phyloP scores from a whole-genome alignment of 2,113 vertebrate species.

The Microtus pennsylvanicus region DNA sequence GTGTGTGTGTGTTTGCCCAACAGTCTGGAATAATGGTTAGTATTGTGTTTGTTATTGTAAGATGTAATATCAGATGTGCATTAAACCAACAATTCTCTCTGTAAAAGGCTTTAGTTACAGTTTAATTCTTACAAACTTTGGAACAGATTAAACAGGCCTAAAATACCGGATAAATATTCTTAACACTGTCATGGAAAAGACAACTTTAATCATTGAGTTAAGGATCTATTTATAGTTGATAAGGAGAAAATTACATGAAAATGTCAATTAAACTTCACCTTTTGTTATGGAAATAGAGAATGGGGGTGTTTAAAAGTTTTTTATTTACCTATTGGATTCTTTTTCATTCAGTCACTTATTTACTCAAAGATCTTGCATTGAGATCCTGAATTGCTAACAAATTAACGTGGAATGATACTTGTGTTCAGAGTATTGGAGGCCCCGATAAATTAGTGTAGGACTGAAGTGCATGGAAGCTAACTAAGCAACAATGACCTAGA shows the following conservation, averaged over 20 bases:
- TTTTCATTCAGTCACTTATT: background rate
- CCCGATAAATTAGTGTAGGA: accelerated
- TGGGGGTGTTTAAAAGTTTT: background rate
- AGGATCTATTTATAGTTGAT: background rate
- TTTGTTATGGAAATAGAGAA: background rate
- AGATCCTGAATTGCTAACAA: background rate
- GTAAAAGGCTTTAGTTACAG: background rate
- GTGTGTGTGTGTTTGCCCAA: background rate
- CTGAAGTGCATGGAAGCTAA: background rate
- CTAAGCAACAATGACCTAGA: background rate
- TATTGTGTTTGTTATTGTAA: background rate
- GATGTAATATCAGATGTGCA: background rate
- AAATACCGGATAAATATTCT: background rate
- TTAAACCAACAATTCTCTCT: background rate
- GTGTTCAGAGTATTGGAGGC: background rate
- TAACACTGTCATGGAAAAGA: background rate
- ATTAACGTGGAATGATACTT: background rate
- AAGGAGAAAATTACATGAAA: slow-evolving; percentile 10
- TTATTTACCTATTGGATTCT: background rate
- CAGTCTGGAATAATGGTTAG: background rate
- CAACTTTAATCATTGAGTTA: background rate
- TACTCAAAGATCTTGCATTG: background rate
- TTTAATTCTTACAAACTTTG: background rate
- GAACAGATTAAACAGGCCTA: background rate
- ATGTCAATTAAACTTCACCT: background rate